phyloP scores from a whole-genome alignment of 1,140 invertebrate genomes.

The Megalopta genalis region DNA sequence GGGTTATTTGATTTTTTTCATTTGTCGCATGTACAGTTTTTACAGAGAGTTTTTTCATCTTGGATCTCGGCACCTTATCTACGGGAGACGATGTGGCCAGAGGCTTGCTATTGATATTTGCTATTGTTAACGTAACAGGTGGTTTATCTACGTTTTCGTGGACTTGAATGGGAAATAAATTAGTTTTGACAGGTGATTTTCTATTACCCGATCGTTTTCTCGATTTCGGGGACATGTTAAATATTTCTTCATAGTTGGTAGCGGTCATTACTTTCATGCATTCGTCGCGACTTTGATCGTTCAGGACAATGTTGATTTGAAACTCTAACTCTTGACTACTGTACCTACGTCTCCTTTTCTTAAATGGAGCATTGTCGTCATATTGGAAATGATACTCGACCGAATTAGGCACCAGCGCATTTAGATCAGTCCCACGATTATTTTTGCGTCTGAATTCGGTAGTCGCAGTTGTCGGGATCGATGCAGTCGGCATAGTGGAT shows the following conservation, averaged over 20 bases:
- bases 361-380: slow-evolving; percentile 66
- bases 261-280: slow-evolving; percentile 54
- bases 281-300: slow-evolving; percentile 54
- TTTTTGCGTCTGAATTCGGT: slow-evolving; percentile 3
- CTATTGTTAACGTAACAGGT: slow-evolving; percentile 12
- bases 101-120: slow-evolving; percentile 35
- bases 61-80: slow-evolving; percentile 31
- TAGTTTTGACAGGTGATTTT: slow-evolving; percentile 40
- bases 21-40: slow-evolving; percentile 2
- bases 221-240: slow-evolving; percentile 62
- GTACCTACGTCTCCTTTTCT: slow-evolving; percentile 65
- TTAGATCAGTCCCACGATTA: slow-evolving; percentile 4
- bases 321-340: slow-evolving; percentile 66
- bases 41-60: slow-evolving; percentile 39
- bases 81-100: slow-evolving; percentile 67
- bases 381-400: slow-evolving; percentile 66
- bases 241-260: slow-evolving; percentile 69
- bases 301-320: slow-evolving; percentile 52
- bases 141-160: slow-evolving; percentile 14
- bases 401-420: slow-evolving; percentile 4
- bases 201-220: slow-evolving; percentile 55
- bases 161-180: slow-evolving; percentile 29
- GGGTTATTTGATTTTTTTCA: slow-evolving; percentile 11
- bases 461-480: no score
- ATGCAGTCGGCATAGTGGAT: no score